phyloP scores from a whole-genome alignment of 2,888 invertebrate genomes.

The Pachycephus smyrnensis region DNA sequence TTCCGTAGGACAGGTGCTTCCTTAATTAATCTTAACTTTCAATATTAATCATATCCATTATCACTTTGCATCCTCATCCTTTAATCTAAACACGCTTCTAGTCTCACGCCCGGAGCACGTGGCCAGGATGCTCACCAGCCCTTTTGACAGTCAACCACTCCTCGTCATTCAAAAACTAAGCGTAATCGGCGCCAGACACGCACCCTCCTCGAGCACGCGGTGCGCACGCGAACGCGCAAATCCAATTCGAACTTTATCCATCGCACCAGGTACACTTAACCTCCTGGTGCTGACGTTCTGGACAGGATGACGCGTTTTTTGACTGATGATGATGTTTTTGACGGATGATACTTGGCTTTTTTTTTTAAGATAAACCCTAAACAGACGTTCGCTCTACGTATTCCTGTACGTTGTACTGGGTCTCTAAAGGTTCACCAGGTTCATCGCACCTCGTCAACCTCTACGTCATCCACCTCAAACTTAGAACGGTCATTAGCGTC shows the following conservation, averaged over 20 bases:
- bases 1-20: conserved; percentile 92
- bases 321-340: neutral
- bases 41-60: neutral
- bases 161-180: neutral
- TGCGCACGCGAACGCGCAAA: neutral
- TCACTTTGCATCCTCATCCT: neutral
- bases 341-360: neutral
- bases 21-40: conserved; percentile 5
- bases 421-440: conserved; percentile 25
- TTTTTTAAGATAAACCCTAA: neutral
- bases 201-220: neutral
- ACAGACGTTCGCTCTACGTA: neutral
- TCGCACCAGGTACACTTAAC: neutral
- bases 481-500: conserved; percentile 57
- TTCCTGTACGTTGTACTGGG: neutral
- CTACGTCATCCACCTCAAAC: conserved; percentile 48
- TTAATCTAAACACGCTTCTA: neutral
- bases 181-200: neutral
- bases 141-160: neutral
- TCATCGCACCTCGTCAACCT: conserved; percentile 41
- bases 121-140: neutral
- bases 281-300: neutral
- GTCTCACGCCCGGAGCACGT: neutral
- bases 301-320: neutral
- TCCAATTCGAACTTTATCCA: neutral